phyloP scores from a whole-genome alignment of 1,140 invertebrate species.

The Drosophila asahinai region DNA sequence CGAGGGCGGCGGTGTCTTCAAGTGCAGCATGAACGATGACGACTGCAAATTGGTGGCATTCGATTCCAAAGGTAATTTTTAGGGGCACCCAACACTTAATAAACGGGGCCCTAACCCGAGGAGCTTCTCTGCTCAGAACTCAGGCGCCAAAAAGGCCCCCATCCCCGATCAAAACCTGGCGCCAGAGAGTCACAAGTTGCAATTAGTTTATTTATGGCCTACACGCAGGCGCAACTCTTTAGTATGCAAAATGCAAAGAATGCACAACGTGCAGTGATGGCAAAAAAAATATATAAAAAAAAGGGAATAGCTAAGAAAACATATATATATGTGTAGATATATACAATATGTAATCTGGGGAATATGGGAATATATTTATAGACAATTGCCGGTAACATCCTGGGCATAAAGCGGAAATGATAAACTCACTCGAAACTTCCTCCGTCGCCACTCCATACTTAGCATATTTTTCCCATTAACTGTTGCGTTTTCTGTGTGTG shows the following conservation, averaged over 20 bases:
- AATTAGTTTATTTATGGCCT: constrained; percentile 79
- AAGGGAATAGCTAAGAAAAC: background rate
- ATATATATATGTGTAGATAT: constrained; percentile 15
- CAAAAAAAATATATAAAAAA: background rate
- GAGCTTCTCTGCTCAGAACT: background rate
- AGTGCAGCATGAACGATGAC: constrained; percentile 88
- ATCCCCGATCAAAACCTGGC: constrained; percentile 26
- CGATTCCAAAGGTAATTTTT: constrained; percentile 89
- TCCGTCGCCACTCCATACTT: constrained; percentile 7
- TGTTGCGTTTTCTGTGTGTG: background rate
- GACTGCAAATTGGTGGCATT: constrained; percentile 90
- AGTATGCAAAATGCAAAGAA: constrained; percentile 65
- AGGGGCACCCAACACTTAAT: constrained; percentile 3
- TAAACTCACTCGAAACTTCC: constrained; percentile 44
- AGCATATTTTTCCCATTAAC: constrained; percentile 51
- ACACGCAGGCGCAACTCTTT: constrained; percentile 66
- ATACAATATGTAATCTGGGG: constrained; percentile 3
- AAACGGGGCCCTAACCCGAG: no score
- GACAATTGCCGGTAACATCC: constrained; percentile 56
- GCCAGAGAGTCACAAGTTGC: constrained; percentile 61
- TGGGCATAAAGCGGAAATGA: constrained; percentile 74
- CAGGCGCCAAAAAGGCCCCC: background rate
- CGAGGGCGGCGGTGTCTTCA: constrained; percentile 91
- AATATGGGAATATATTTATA: constrained; percentile 48
- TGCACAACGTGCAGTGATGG: constrained; percentile 18